Evolutionary conservation across 92 coral and sea anemone genomes (phyloP), one percentile per base, ranked within the genome.

Genomic region (Palythoa caribaeorum): DNA sequence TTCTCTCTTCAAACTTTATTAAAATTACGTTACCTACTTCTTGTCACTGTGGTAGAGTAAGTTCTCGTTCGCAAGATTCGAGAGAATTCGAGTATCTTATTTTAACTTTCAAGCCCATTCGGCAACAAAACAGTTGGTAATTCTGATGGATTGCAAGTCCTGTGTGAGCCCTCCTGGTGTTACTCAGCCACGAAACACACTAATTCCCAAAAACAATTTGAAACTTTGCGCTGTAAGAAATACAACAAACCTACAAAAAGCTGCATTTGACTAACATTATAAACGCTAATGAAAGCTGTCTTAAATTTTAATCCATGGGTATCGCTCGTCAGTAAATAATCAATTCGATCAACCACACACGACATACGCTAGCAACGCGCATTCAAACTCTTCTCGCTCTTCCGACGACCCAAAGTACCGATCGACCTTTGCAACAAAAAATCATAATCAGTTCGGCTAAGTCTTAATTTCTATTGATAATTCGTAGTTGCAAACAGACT

Each of bases 401-500:
- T 8, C 50, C 50, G 6, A 44, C 50, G 50, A 5, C 50, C 50
- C 50, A 28, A 28, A 28, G 28, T 28, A 28, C 28, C 28, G 28
- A 28, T 28, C 28, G 28, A 28, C 28, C 28, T 28, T 44, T 44
- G 50, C 6, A 44, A 44, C 50, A 44, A 8, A 44, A 28, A 44
- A 44, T 44, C 50, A 4, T 4, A 5, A 44, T 8, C 50, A 44
- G 50, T 62, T 60, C 73, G 5, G 36, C 38, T n/a, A 38, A 50
- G 21, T 17, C 62, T 76, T 76, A 76, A 20, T n/a, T 50, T 76
- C 35, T 13, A 16, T 76, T 47, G 15, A 76, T 48, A 79, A 59
- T 16, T 60, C 84, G 12, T 17, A 60, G 12, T 21, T 17, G 28
- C 14, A 59, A 38, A 59, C 71, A 60, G 84, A 39, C 59, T 51